phyloP scores from a whole-genome alignment of 2,797 vertebrate genomes.

The Pseudochromis fuscus region DNA sequence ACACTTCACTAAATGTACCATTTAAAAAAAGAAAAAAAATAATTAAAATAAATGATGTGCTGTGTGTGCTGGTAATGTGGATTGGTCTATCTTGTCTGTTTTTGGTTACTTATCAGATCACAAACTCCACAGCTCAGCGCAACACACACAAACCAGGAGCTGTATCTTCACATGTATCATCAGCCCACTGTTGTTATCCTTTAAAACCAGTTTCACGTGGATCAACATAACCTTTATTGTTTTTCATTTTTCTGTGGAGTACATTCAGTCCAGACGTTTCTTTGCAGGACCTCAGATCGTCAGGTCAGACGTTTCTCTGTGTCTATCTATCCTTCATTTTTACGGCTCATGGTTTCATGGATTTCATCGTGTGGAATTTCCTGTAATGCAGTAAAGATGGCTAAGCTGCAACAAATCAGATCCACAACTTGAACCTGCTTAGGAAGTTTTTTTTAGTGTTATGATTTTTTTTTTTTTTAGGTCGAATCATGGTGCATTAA shows the following conservation, averaged over 20 bases:
- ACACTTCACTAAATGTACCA: too few species aligned
- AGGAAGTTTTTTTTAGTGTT: neutral
- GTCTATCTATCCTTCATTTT: constrained; percentile 52
- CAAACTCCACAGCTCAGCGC: neutral
- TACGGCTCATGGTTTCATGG: constrained; percentile 42
- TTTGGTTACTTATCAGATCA: constrained; percentile 4
- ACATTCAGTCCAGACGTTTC: constrained; percentile 48
- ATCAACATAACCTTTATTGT: constrained; percentile 7
- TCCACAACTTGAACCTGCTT: constrained; percentile 29
- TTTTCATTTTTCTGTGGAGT: constrained; percentile 40
- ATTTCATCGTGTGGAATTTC: constrained; percentile 66
- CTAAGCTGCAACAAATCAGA: constrained; percentile 54
- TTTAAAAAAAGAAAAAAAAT: too few species aligned
- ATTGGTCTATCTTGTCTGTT: constrained; percentile 5
- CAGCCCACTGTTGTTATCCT: neutral
- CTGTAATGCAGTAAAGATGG: constrained; percentile 59
- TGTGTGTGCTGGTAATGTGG: too few species aligned
- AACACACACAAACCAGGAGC: neutral
- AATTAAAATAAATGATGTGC: too few species aligned
- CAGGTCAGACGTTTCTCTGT: constrained; percentile 51
- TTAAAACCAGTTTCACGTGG: constrained; percentile 13
- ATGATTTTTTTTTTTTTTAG: too few species aligned
- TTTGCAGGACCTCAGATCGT: constrained; percentile 31
- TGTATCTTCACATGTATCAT: neutral
- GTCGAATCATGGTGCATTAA: constrained; percentile 18